Base-by-base conservation (phyloP, 1,140 invertebrate species). In the Pseudomyrmex concolor region DNA sequence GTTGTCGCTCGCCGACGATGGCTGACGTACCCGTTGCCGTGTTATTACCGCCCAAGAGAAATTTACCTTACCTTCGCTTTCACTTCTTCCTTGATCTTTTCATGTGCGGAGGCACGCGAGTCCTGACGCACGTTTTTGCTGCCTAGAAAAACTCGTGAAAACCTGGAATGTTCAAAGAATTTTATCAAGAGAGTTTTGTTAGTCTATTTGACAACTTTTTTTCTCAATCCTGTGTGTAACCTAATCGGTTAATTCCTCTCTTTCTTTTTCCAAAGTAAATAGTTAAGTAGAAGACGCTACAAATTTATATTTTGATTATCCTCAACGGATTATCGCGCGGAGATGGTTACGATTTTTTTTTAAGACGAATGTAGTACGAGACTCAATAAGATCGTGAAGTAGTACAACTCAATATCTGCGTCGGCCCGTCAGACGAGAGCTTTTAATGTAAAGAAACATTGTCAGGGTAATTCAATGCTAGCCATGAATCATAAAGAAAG, bases 31-130 rank as follows among this genome's bases (percentile, higher is more conserved):
- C 63, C 60, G 51, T 87, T 87, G 74, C 64, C 70, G 17, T 51
- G 68, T 84, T 88, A 88, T 84, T 87, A 76, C 59, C 12, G 22
- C 13, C 73, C 34, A 57, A 80, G 57, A 87, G 57, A 87, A 84
- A 87, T 88, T 72, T 66, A 25, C 55, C 48, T 80, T 82, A n/a
- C 34, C 34, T 15, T 50, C 45, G 55, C 63, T 25, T 54, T 50
- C 43, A 34, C 43, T 54, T 43, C 48, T 17, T 7, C 10, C n/a
- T 1, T 51, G 17, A 4, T 3, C 12, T 70, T 43, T 62, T 50
- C 57, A 76, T 85, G 60, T 62, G 76, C 25, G 0, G 25, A 34
- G 34, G 34, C 34, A 34, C 34, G 34, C 34, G 34, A 34, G 34
- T 7, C 4, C 34, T 0, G 4, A 7, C 34, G 34, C 34, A 34